Evolutionary conservation across 2,113 vertebrate species (phyloP).

Genomic region (Caretta caretta): DNA sequence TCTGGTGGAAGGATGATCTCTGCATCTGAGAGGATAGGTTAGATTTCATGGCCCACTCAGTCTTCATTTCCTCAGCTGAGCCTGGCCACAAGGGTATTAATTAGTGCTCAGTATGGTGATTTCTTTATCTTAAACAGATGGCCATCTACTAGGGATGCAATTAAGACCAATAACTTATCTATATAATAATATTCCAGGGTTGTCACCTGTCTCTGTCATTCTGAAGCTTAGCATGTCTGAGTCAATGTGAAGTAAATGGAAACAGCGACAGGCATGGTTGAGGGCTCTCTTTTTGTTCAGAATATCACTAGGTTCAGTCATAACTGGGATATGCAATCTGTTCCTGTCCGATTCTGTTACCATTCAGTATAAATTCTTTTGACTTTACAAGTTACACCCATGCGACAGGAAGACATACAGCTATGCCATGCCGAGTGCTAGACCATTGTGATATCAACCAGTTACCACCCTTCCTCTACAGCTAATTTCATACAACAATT

Average conservation of each 20-base stretch:
- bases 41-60: neutral
- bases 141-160: conserved; percentile 27
- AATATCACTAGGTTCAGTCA: neutral
- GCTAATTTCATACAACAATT: neutral
- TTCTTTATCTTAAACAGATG: conserved; percentile 14
- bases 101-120: conserved; percentile 13
- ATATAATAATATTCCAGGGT: neutral
- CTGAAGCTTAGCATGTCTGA: neutral
- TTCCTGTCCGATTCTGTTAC: neutral
- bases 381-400: neutral
- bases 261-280: neutral
- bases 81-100: conserved; percentile 48
- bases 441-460: neutral
- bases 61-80: conserved; percentile 17
- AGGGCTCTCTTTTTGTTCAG: neutral
- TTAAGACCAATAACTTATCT: conserved; percentile 26
- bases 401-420: neutral
- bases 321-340: neutral
- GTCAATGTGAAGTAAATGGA: neutral
- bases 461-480: neutral
- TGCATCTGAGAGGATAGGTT: neutral
- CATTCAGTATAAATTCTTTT: neutral
- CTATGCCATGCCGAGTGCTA: neutral
- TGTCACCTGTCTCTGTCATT: neutral
- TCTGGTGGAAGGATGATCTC: neutral